These are phyloP conservation scores for Dryobota labecula DNA, from an alignment of 2,888 invertebrate genomes.

Conservation along the genomic window DNA sequence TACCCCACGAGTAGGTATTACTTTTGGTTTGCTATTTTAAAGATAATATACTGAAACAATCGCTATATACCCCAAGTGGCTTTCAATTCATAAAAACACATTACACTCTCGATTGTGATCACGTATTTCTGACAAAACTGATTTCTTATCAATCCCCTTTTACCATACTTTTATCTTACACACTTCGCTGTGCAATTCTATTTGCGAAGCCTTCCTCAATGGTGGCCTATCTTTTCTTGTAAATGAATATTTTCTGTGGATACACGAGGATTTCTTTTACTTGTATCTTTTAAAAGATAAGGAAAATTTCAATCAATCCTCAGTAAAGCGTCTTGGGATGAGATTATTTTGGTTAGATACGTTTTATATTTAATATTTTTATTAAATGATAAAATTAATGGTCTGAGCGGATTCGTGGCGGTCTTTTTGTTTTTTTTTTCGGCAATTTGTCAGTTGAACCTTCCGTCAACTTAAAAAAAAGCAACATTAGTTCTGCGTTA, in stretches of 20 bases:
- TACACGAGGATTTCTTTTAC: constrained; percentile 53
- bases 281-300: constrained; percentile 62
- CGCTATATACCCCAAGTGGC: neutral
- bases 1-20: neutral
- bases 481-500: neutral
- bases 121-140: constrained; percentile 52
- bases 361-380: constrained; percentile 33
- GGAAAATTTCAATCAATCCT: constrained; percentile 59
- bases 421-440: neutral
- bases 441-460: neutral
- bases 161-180: constrained; percentile 51
- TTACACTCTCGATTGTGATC: constrained; percentile 40
- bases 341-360: constrained; percentile 35
- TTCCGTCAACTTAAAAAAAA: neutral
- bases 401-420: neutral
- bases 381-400: constrained; percentile 23
- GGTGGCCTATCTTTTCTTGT: constrained; percentile 55
- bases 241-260: constrained; percentile 63
- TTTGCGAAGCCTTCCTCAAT: constrained; percentile 58
- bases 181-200: constrained; percentile 58
- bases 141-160: constrained; percentile 56
- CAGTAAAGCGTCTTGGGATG: constrained; percentile 24
- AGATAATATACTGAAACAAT: neutral
- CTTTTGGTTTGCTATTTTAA: neutral
- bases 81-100: neutral